Conservation (phyloP, 2,797 vertebrate species). For the Hybognathus amarus region DNA sequence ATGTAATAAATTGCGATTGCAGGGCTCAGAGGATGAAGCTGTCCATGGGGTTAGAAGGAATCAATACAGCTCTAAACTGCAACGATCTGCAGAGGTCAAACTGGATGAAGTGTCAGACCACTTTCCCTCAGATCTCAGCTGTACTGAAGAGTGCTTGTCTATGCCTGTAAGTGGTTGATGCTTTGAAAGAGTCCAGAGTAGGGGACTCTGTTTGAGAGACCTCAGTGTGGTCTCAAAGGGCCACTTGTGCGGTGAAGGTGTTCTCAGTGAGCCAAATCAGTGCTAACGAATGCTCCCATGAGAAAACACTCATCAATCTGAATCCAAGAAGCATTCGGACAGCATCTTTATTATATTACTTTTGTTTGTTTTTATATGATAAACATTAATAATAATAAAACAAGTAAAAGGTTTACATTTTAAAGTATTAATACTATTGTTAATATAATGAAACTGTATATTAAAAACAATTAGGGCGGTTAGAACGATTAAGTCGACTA, state of each 20-base stretch:
- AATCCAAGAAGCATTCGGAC: conserved; percentile 28
- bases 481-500: no score
- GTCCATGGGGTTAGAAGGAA: conserved; percentile 24
- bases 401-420: neutral
- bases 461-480: no score
- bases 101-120: conserved; percentile 22
- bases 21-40: conserved; percentile 18
- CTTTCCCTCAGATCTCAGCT: conserved; percentile 8
- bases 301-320: conserved; percentile 71
- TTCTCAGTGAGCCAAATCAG: conserved; percentile 72
- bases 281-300: conserved; percentile 67
- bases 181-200: neutral
- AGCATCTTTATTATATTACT: conserved; percentile 1
- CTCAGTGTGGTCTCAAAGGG: conserved; percentile 44
- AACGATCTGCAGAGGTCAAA: conserved; percentile 43
- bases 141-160: conserved; percentile 18
- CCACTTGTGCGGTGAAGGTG: conserved; percentile 62
- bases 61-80: conserved; percentile 45
- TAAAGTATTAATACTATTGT: neutral
- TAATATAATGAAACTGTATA: neutral
- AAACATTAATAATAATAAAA: neutral
- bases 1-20: conserved; percentile 12
- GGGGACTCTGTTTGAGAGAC: conserved; percentile 42
- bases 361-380: neutral
- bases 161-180: conserved; percentile 10